Conservation (phyloP, 2,888 invertebrate genomes). For the Plusia festucae region DNA sequence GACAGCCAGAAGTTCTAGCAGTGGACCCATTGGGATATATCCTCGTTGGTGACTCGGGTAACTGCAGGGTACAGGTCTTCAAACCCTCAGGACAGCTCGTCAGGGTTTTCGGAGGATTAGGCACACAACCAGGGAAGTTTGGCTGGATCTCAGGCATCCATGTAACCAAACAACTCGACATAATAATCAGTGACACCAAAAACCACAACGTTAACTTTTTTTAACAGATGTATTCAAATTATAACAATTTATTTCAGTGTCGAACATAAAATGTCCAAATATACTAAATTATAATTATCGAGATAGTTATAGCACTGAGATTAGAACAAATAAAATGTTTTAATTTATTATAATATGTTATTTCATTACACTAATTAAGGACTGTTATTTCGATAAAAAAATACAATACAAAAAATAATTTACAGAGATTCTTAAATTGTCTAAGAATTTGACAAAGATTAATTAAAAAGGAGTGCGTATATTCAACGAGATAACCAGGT, state of each 20-base stretch:
- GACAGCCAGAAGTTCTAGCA: conserved; percentile 92
- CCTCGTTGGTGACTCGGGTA: conserved; percentile 94
- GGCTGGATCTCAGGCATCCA: conserved; percentile 92
- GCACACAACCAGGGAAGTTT: conserved; percentile 86
- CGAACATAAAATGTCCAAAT: conserved; percentile 64
- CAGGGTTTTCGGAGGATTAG: conserved; percentile 90
- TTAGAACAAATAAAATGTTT: conserved; percentile 58
- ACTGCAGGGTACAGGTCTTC: conserved; percentile 93
- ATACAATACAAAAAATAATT: conserved; percentile 40
- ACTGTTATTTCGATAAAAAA: conserved; percentile 32
- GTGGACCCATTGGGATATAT: conserved; percentile 93
- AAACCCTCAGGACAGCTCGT: conserved; percentile 92
- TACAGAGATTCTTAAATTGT: conserved; percentile 54
- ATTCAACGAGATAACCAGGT: too few relatives aligned
- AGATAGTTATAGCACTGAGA: conserved; percentile 69
- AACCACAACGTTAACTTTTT: conserved; percentile 85
- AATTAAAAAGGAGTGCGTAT: too few relatives aligned
- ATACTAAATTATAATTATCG: conserved; percentile 53
- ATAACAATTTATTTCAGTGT: conserved; percentile 75
- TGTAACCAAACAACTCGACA: conserved; percentile 89
- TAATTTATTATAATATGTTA: conserved; percentile 32
- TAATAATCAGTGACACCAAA: conserved; percentile 90
- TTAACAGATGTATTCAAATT: conserved; percentile 68
- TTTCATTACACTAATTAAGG: conserved; percentile 27
- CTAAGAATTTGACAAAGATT: conserved; percentile 44